Base-by-base conservation (phyloP, 2,113 vertebrate genomes). In the Hypomesus transpacificus region DNA sequence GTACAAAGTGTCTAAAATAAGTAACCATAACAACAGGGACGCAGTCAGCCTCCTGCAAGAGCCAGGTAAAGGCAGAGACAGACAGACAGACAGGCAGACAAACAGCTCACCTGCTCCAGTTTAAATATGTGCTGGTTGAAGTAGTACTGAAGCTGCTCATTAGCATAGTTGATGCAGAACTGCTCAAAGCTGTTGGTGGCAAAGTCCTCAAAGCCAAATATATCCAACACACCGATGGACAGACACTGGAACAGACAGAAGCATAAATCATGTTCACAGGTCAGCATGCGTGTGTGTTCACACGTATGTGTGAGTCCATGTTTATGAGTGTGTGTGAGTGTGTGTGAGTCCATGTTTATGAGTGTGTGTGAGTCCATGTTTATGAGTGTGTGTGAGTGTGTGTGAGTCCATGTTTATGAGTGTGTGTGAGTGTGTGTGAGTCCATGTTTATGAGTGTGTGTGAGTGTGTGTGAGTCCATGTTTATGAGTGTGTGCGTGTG, bases 121-220 rank as follows among this genome's bases (percentile, higher is more conserved):
- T 94, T 98, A 87, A 99, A 99, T 82, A 99, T 99, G 82, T 99
- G 96, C 76, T 99, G 94, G 79, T 97, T 99, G 90, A 99, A 99
- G 87, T 98, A 99, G 89, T 98, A 96, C 89, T 99, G 97, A 58
- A 99, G 93, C 88, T 98, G 96, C 80, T 99, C 96, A 0, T 98
- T 99, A 76, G 97, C 96, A n/a, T 98, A 99, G 87, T 98, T 98
- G 82, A 98, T 98, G 84, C 96, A 98, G 88, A 98, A 98, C 85
- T 99, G 97, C 79, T 99, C 97, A 21, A 99, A 99, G 83, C 97
- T 99, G 90, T 99, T 99, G 73, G 92, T 95, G 79, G 92, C 90
- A 9, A 98, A 99, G 85, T 99, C 97, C 85, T 99, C 97, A 75
- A 99, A 99, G 61, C 96, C 97, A 54, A 99, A 99, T 73, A 98